Conservation (phyloP, 2,113 vertebrate genomes). For the Origma solitaria region DNA sequence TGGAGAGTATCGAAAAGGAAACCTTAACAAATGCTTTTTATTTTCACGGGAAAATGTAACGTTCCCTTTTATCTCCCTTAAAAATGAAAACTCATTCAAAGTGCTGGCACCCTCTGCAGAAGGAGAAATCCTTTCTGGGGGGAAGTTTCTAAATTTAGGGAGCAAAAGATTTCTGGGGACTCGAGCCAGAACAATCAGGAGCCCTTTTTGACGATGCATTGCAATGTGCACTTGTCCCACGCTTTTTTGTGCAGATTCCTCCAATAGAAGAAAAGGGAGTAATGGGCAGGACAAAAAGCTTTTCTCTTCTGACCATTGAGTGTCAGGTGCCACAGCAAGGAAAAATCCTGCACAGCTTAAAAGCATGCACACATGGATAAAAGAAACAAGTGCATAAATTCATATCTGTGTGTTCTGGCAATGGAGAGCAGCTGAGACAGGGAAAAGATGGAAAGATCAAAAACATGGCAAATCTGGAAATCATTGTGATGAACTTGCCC, state of each 20-base stretch:
- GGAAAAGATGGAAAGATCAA: neutral
- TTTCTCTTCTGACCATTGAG: neutral
- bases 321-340: neutral
- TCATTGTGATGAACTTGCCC: neutral
- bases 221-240: neutral
- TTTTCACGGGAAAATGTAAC: neutral
- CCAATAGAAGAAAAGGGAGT: neutral
- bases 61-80: neutral
- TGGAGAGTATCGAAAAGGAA: neutral
- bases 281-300: neutral
- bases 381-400: neutral
- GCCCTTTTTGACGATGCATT: neutral
- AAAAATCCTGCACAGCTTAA: neutral
- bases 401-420: neutral
- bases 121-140: neutral
- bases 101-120: neutral
- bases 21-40: neutral
- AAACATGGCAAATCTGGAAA: neutral
- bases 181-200: neutral
- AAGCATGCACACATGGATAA: neutral
- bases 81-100: neutral
- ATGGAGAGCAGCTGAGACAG: neutral
- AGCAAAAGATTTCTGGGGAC: neutral
- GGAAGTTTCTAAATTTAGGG: neutral
- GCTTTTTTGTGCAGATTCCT: neutral